A percentile compares a stretch with the other conserved stretches of the same genome.
phyloP scores from a whole-genome alignment of 2,113 vertebrate species.

The Monopterus albus region DNA sequence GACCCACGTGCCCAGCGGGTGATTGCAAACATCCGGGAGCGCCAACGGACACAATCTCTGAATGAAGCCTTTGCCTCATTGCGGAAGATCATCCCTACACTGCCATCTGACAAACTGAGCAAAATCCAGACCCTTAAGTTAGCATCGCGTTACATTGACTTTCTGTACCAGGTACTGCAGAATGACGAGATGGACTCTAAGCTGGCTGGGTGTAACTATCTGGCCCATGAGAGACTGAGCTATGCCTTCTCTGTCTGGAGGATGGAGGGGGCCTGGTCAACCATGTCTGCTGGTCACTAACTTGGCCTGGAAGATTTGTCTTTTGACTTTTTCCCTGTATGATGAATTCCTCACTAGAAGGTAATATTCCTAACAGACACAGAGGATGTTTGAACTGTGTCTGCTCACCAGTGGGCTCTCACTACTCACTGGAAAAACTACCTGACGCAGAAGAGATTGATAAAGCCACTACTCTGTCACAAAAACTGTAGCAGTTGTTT shows the following conservation, averaged over 20 bases:
- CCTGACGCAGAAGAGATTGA: neutral
- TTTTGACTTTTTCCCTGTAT: neutral
- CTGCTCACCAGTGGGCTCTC: slow-evolving; percentile 7
- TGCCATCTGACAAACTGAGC: slow-evolving; percentile 93
- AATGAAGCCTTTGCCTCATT: slow-evolving; percentile 91
- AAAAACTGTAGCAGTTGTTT: neutral
- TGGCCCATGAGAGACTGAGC: slow-evolving; percentile 91
- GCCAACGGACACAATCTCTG: slow-evolving; percentile 90
- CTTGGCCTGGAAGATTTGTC: neutral
- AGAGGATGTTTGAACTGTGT: neutral
- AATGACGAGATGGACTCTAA: slow-evolving; percentile 89
- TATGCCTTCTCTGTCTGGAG: slow-evolving; percentile 94
- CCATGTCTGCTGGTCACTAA: slow-evolving; percentile 89
- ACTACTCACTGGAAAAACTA: neutral
- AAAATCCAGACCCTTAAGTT: slow-evolving; percentile 93
- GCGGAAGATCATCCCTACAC: slow-evolving; percentile 90
- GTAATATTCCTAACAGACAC: slow-evolving; percentile 6
- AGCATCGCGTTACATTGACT: slow-evolving; percentile 92
- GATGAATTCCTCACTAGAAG: neutral
- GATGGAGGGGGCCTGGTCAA: slow-evolving; percentile 93
- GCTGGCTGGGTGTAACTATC: slow-evolving; percentile 87
- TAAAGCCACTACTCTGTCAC: slow-evolving; percentile 4
- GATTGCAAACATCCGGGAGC: slow-evolving; percentile 91
- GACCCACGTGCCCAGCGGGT: slow-evolving; percentile 87
- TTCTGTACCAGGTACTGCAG: slow-evolving; percentile 92